A percentile compares a stretch with the other conserved stretches of the same genome.
Conservation (phyloP, 2,888 invertebrate species). For the Drosophila colorata region DNA sequence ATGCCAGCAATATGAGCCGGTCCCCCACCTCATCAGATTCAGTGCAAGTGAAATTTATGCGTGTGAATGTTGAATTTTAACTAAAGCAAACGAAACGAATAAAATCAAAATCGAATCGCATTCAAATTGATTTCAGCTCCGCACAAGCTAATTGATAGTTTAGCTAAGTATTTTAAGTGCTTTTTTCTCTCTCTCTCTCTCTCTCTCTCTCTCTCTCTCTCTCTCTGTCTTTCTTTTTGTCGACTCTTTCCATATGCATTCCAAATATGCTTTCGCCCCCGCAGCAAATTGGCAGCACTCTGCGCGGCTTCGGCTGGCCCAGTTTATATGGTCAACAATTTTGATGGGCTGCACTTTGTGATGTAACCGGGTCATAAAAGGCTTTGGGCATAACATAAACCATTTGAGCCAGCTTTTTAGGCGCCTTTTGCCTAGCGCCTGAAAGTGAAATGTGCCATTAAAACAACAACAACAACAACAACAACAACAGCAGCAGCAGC, state of each 20-base stretch:
- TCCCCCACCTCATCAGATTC: slow-evolving; percentile 59
- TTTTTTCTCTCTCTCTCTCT: not conserved
- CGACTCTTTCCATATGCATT: not conserved
- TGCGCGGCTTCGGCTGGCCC: slow-evolving; percentile 36
- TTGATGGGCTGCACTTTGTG: slow-evolving; percentile 34
- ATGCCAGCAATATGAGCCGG: slow-evolving; percentile 20
- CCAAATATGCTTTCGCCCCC: slow-evolving; percentile 52
- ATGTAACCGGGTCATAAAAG: slow-evolving; percentile 55
- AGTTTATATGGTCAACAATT: slow-evolving; percentile 28
- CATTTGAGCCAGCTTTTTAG: slow-evolving; percentile 11
- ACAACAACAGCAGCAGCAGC: slow-evolving; percentile 4
- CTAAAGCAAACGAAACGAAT: slow-evolving; percentile 44
- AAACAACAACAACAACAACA: slow-evolving; percentile 24
- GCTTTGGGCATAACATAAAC: slow-evolving; percentile 24
- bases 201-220: not conserved
- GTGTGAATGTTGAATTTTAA: slow-evolving; percentile 74
- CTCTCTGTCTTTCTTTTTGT: slow-evolving; percentile 1
- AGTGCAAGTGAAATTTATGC: slow-evolving; percentile 78
- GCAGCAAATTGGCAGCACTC: slow-evolving; percentile 33
- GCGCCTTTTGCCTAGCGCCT: slow-evolving; percentile 18
- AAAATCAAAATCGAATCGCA: slow-evolving; percentile 34
- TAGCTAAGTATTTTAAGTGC: slow-evolving; percentile 35
- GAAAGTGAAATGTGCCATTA: slow-evolving; percentile 70
- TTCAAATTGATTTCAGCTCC: slow-evolving; percentile 26
- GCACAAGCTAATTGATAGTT: slow-evolving; percentile 56